Conservation (phyloP, 2,797 vertebrate genomes). For the Knipowitschia caucasica region DNA sequence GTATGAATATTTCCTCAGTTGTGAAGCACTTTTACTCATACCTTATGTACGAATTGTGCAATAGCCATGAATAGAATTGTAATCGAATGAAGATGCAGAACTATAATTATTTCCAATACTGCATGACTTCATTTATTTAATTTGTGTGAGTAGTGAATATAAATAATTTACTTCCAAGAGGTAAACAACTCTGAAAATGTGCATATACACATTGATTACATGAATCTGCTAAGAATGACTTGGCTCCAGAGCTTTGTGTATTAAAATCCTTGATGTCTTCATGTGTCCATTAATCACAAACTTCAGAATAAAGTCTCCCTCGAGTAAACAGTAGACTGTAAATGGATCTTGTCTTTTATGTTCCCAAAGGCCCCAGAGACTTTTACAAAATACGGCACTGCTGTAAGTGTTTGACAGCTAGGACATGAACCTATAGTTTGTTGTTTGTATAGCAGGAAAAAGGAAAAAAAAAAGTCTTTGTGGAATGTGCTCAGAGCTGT, state of each 20-base stretch:
- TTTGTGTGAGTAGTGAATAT: not conserved
- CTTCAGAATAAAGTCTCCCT: conserved; percentile 7
- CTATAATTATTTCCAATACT: not conserved
- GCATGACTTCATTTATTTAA: not conserved
- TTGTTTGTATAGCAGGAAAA: conserved; percentile 45
- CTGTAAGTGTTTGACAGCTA: conserved; percentile 32
- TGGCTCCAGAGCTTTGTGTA: not conserved
- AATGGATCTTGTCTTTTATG: conserved; percentile 17
- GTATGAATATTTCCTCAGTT: too few relatives aligned
- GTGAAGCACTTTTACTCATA: too few relatives aligned
- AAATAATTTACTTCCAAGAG: conserved; percentile 1
- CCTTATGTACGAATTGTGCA: too few relatives aligned
- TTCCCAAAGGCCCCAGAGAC: conserved; percentile 22
- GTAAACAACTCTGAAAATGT: not conserved
- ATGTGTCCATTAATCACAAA: conserved; percentile 7
- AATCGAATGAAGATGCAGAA: not conserved
- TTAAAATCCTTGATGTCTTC: conserved; percentile 4
- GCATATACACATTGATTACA: conserved; percentile 8
- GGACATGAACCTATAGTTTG: conserved; percentile 53
- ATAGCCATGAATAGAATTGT: too few relatives aligned
- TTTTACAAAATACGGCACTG: conserved; percentile 42
- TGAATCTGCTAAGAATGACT: conserved; percentile 15
- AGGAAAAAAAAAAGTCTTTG: conserved; percentile 23
- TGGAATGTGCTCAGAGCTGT: conserved; percentile 55
- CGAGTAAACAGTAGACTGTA: conserved; percentile 28